A percentile compares a stretch with the other conserved stretches of the same genome.
Evolutionary conservation across 2,888 invertebrate genomes (phyloP).

Genomic region (Coenonympha glycerion): DNA sequence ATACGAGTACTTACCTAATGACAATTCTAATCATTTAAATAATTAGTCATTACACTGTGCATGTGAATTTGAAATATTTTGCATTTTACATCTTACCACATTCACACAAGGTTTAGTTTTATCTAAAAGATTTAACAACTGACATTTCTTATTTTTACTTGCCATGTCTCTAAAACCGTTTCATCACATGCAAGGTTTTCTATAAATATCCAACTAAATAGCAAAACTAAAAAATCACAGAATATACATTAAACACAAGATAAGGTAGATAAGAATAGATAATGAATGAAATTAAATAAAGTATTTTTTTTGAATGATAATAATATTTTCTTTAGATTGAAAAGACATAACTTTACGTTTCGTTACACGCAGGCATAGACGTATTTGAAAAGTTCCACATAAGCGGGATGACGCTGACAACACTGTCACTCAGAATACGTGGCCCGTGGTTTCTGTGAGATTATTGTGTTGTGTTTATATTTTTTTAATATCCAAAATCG

Average conservation of each 20-base stretch:
- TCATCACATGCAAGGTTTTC: not conserved
- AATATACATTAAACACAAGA: not conserved
- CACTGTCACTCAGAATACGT: slow-evolving; percentile 70
- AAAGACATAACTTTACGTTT: slow-evolving; percentile 32
- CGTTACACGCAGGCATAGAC: slow-evolving; percentile 35
- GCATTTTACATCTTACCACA: not conserved
- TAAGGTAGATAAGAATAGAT: not conserved
- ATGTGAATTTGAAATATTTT: not conserved
- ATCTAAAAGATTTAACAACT: not conserved
- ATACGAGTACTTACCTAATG: too few species aligned
- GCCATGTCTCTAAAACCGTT: slow-evolving; percentile 12
- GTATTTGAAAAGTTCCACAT: slow-evolving; percentile 73
- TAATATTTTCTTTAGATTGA: not conserved
- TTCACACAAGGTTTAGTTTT: not conserved
- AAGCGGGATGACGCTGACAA: slow-evolving; percentile 62
- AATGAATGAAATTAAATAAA: not conserved
- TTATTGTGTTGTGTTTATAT: slow-evolving; percentile 67
- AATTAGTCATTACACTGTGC: too few species aligned
- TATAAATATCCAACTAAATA: too few species aligned
- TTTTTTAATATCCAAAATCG: slow-evolving; percentile 62
- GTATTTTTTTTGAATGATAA: not conserved
- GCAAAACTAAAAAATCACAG: not conserved
- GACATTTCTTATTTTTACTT: slow-evolving; percentile 12
- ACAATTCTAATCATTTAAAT: too few species aligned
- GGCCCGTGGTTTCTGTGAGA: slow-evolving; percentile 61